Conservation (phyloP, 1,140 invertebrate genomes). For the Calycopis cecrops region DNA sequence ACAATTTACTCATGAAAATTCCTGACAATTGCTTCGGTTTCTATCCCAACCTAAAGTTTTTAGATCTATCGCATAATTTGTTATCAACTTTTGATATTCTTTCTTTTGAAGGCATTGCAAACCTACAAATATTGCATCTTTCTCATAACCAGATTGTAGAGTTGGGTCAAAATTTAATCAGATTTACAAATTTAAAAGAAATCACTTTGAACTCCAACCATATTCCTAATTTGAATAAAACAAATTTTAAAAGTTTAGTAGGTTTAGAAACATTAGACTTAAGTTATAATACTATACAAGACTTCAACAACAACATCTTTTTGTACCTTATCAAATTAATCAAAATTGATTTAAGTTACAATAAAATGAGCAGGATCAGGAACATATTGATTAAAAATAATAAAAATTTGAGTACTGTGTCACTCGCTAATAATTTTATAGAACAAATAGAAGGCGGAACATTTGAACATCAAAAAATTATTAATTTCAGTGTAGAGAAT, state of each 20-base stretch:
- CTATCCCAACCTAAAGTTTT: background rate
- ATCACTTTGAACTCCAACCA: background rate
- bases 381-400: background rate
- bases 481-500: background rate
- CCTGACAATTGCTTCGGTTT: background rate
- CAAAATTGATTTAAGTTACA: background rate
- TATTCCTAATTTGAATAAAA: background rate
- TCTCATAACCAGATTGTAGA: background rate
- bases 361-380: background rate
- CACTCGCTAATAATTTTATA: background rate
- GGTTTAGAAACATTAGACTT: background rate
- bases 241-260: background rate
- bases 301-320: background rate
- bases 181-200: constrained; percentile 1
- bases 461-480: background rate
- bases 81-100: background rate
- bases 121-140: background rate
- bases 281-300: background rate
- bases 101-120: background rate
- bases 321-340: background rate
- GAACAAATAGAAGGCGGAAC: background rate
- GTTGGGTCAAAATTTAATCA: background rate
- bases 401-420: constrained; percentile 3
- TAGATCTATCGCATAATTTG: background rate
- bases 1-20: background rate